Evolutionary conservation across 23 tunicate genomes (phyloP), one percentile per base, ranked within the genome.

Genomic region (Ascidia mentula): DNA sequence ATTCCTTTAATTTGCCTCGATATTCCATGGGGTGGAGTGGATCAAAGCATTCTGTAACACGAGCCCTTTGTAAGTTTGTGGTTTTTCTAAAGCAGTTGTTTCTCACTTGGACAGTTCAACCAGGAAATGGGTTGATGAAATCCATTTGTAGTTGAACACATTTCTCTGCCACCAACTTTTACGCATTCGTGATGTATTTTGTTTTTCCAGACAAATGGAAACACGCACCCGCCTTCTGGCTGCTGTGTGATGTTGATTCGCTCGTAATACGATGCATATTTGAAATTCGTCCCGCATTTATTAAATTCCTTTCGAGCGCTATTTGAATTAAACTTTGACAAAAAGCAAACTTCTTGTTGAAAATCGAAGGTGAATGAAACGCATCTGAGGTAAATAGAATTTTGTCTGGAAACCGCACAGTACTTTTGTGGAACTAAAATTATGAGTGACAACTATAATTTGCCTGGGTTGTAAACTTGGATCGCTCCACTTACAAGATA

Each of bases 171-270:
- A 53, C 24, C 24, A 9, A 53, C 22, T 20, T 53, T 28, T 1
- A 53, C 24, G 13, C 65, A 53, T 28, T 53, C 65, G 65, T 53
- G 65, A 28, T 53, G 65, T 9, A 53, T 20, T 53, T 53, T 53
- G 65, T 53, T 53, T 53, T 53, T 53, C 65, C 65, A 53, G 2
- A 53, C 65, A 53, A 53, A 53, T 20, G 65, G 65, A 53, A 53
- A 53, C 2, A 20, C 28, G 24, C 65, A 53, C 12, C 4, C 65
- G 24, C 65, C 24, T 53, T 26, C 28, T 53, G 65, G 24, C 1
- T 53, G 65, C 13, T 20, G 12, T 9, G 22, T 6, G 65, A 20
- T 9, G 13, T 9, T 9, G 22, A 20, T 26, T 26, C 65, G 65
- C 24, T 53, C 65, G 65, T 53, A 53, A 28, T 53, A 53, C 13